Evolutionary conservation across 2,888 invertebrate species (phyloP), one percentile per base, ranked within the genome.

Genomic region (Subacronicta megacephala): DNA sequence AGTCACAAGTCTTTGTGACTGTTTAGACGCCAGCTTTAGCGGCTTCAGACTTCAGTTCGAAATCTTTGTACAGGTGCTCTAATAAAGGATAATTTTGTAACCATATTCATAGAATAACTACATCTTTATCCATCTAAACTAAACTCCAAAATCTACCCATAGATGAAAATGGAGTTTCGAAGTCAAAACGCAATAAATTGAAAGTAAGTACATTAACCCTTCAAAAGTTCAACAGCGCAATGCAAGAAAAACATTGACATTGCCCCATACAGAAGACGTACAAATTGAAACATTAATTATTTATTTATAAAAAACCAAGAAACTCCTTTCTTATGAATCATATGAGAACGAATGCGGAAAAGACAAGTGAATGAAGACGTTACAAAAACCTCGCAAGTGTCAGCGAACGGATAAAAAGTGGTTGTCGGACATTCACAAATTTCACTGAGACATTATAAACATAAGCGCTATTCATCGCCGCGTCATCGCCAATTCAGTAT

Each of bases 361-460:
- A 64, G 72, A 74, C 78, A 73, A 73, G 76, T 88, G 84, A 88
- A 87, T 75, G 75, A 75, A 77, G 75, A 77, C 50, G 63, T 63
- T 53, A 65, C 56, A 73, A 75, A 74, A 75, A 67, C 60, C 52
- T 74, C 72, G 68, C 75, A 73, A 78, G 81, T 81, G 84, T 81
- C 81, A 78, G 77, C 70, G 76, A 69, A 78, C 77, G 78, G 68
- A 72, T 78, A 88, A 88, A 88, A 88, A 89, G 81, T 81, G 68
- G 77, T 73, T 63, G 74, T 71, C 70, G 72, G 72, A 81, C 78
- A 78, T 75, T 77, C 63, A 72, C 62, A 70, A 74, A 80, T 74
- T 73, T 72, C 63, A 59, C 62, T 62, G 55, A 58, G 62, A 62
- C 62, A 50, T 56, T 64, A 59, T 53, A 46, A 61, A 62, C 51